Evolutionary conservation across 1,140 invertebrate genomes (phyloP).

Genomic region (Acarapis woodi): DNA sequence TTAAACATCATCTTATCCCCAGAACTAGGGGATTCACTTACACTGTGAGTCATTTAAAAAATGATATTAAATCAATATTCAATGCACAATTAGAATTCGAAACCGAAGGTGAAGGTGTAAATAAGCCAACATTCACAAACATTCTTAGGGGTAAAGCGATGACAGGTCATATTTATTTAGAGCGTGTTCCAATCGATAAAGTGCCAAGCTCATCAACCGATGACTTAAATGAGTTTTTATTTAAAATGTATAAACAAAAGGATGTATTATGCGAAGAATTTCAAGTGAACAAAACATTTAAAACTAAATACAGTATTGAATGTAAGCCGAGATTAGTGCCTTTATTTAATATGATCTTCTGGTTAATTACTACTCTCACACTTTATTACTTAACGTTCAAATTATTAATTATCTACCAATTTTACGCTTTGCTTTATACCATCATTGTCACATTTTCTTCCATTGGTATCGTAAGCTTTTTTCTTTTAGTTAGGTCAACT

Average conservation of each 20-base stretch:
- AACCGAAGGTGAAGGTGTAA: conserved; percentile 15
- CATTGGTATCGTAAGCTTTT: conserved; percentile 2
- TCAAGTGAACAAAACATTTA: background rate
- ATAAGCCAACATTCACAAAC: conserved; percentile 38
- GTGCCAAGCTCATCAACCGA: conserved; percentile 43
- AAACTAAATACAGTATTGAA: background rate
- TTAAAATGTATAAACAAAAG: conserved; percentile 32
- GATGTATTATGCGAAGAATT: background rate
- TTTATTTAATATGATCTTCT: conserved; percentile 8
- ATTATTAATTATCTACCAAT: conserved; percentile 1
- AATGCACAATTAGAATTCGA: conserved; percentile 12
- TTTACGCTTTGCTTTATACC: background rate
- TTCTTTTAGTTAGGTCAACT: conserved; percentile 5
- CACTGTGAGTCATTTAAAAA: conserved; percentile 10
- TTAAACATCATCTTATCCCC: conserved; percentile 74
- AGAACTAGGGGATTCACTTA: conserved; percentile 53
- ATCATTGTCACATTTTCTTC: background rate
- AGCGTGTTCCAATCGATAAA: conserved; percentile 43
- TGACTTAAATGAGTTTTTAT: conserved; percentile 43
- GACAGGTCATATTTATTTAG: conserved; percentile 41
- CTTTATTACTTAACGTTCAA: conserved; percentile 6
- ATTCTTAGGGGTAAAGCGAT: conserved; percentile 44
- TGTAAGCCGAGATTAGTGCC: background rate
- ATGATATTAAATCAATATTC: conserved; percentile 10
- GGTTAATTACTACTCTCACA: conserved; percentile 3